Evolutionary conservation across 2,113 vertebrate species (phyloP).

Genomic region (Brachypteracias leptosomus): DNA sequence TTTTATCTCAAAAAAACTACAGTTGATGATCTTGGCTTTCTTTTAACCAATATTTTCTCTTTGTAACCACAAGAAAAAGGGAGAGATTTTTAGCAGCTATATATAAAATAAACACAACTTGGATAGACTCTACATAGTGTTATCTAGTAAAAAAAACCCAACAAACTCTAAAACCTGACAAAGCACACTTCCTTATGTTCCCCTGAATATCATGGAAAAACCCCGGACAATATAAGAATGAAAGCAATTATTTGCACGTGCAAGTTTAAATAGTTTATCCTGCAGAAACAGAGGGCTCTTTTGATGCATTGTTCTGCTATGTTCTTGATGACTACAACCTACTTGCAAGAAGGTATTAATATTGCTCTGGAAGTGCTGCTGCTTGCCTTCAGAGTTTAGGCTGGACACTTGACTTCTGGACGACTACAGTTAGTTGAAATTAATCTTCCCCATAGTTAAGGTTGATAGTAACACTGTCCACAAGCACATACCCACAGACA

Average conservation of each 20-base stretch:
- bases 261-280: not conserved
- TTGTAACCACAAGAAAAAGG: not conserved
- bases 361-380: not conserved
- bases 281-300: not conserved
- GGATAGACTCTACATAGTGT: not conserved
- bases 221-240: not conserved
- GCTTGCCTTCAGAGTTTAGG: not conserved
- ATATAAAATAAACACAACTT: not conserved
- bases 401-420: not conserved
- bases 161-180: not conserved
- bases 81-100: not conserved
- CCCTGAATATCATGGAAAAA: not conserved
- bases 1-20: not conserved
- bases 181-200: not conserved
- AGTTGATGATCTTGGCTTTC: not conserved
- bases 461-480: not conserved
- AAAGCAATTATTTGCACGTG: not conserved
- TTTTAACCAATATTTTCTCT: not conserved
- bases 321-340: not conserved
- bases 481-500: not conserved
- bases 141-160: fast-evolving
- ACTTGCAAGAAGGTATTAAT: not conserved
- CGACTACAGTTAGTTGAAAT: not conserved
- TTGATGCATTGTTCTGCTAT: not conserved
- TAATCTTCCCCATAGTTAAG: not conserved